A percentile compares a stretch with the other conserved stretches of the same genome.
Evolutionary conservation across 2,113 vertebrate genomes (phyloP).

Genomic region (Panthera leo): DNA sequence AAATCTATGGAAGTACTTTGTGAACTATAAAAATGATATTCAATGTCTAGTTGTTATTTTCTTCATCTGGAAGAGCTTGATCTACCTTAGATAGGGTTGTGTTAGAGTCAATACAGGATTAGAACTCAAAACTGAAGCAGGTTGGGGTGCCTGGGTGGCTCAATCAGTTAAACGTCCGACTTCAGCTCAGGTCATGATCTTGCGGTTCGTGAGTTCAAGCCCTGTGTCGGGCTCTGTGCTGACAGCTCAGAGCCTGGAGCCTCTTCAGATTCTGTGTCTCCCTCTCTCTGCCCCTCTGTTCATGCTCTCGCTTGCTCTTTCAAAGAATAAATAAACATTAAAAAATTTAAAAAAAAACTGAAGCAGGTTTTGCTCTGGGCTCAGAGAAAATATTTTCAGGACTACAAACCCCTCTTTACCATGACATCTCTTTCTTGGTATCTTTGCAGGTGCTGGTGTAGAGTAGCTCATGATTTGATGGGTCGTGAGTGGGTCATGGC

Average conservation of each 20-base stretch:
- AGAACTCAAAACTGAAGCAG: background rate
- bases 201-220: no score
- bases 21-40: background rate
- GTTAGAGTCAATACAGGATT: background rate
- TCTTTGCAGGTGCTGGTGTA: background rate
- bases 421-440: background rate
- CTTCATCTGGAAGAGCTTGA: background rate
- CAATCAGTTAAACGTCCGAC: no score
- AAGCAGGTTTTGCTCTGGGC: background rate
- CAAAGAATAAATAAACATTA: no score
- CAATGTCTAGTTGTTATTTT: background rate
- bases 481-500: background rate
- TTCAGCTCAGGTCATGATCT: no score
- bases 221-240: no score
- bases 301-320: no score
- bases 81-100: background rate
- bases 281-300: no score
- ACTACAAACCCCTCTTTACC: background rate
- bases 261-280: no score
- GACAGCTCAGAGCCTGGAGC: no score
- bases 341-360: no score
- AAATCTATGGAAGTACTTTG: background rate
- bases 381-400: conserved; percentile 1
- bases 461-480: background rate
- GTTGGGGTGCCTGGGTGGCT: no score